These are phyloP conservation scores for Ichneumon xanthorius DNA, from an alignment of 2,888 invertebrate species.

Conservation along the genomic window DNA sequence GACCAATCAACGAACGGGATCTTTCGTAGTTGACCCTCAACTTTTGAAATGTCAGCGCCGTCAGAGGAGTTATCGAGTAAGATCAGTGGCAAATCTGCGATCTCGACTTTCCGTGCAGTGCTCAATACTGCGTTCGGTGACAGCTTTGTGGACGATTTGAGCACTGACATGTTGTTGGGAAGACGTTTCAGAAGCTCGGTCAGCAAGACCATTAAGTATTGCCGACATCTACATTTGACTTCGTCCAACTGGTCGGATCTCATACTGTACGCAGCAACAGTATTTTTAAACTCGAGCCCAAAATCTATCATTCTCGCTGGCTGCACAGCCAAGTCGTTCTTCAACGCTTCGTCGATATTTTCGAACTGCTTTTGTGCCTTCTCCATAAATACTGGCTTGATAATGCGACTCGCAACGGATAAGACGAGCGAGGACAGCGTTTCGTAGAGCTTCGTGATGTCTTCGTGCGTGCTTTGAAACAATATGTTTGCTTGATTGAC, in stretches of 20 bases:
- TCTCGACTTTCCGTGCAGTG: conserved; percentile 27
- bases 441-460: conserved; percentile 64
- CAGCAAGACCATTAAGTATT: conserved; percentile 51
- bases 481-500: conserved; percentile 60
- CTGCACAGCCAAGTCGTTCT: conserved; percentile 34
- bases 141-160: conserved; percentile 37
- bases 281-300: conserved; percentile 48
- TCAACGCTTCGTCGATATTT: conserved; percentile 23
- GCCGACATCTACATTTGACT: conserved; percentile 58
- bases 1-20: conserved; percentile 54
- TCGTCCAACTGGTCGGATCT: conserved; percentile 48
- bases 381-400: conserved; percentile 43
- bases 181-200: conserved; percentile 51
- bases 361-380: conserved; percentile 21
- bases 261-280: conserved; percentile 32
- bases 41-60: background rate
- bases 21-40: conserved; percentile 52
- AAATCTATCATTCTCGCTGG: conserved; percentile 41
- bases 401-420: conserved; percentile 57
- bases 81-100: conserved; percentile 35
- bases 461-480: conserved; percentile 66
- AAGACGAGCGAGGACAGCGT: conserved; percentile 63
- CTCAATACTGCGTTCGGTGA: conserved; percentile 52
- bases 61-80: conserved; percentile 48
- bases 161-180: conserved; percentile 39